phyloP scores from a whole-genome alignment of 2,113 vertebrate genomes.

The Anolis carolinensis region DNA sequence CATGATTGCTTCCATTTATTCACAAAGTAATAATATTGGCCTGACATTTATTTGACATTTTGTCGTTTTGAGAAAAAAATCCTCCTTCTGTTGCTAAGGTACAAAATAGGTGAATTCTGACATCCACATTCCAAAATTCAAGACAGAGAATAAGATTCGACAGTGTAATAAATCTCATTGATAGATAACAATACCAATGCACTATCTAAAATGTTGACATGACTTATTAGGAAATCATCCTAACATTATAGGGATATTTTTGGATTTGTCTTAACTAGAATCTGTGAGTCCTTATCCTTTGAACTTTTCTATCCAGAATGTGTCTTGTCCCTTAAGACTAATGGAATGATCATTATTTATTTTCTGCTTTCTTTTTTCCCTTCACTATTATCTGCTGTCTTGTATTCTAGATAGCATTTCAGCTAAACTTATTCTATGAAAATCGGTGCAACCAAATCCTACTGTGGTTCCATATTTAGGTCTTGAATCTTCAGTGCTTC shows the following conservation, averaged over 20 bases:
- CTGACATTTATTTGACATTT: neutral
- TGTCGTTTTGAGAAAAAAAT: neutral
- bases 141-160: neutral
- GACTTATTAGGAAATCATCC: neutral
- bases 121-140: neutral
- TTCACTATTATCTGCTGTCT: neutral
- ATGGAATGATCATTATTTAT: neutral
- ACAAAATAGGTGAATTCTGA: neutral
- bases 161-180: neutral
- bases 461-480: neutral
- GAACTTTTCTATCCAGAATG: neutral
- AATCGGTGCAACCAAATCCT: neutral
- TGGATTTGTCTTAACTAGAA: constrained; percentile 10
- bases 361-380: neutral
- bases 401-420: neutral
- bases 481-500: neutral
- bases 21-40: neutral
- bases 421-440: neutral
- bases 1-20: neutral
- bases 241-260: neutral
- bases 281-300: neutral
- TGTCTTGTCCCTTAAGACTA: neutral
- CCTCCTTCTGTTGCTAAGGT: neutral
- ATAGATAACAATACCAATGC: neutral
- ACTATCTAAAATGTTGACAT: neutral